phyloP scores from a whole-genome alignment of 2,113 vertebrate genomes.

The Phylloscopus trochilus region DNA sequence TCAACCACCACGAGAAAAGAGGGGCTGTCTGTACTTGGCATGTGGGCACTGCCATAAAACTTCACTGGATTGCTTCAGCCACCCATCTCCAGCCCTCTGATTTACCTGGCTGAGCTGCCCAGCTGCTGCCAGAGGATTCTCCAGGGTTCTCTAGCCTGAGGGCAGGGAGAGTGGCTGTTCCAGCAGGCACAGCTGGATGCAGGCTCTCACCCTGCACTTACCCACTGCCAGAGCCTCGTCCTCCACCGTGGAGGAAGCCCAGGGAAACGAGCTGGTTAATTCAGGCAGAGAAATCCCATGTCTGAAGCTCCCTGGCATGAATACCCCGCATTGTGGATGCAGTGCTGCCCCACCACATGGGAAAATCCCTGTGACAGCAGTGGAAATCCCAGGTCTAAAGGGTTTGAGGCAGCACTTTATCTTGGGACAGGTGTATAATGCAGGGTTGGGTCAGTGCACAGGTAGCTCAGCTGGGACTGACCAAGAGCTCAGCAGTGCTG shows the following conservation, averaged over 20 bases:
- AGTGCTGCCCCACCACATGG: neutral
- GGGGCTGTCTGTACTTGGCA: neutral
- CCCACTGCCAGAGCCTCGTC: neutral
- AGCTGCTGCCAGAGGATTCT: neutral
- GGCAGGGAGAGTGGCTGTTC: neutral
- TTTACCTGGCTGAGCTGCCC: neutral
- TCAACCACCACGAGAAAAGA: neutral
- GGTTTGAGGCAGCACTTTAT: neutral
- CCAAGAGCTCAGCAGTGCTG: neutral
- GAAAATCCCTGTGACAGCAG: slow-evolving; percentile 17
- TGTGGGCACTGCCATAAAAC: neutral
- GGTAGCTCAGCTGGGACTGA: neutral
- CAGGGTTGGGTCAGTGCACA: neutral
- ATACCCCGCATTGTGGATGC: neutral
- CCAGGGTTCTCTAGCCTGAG: neutral
- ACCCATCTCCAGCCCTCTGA: neutral
- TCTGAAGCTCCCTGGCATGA: neutral
- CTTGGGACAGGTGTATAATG: fast-evolving
- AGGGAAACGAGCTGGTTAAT: neutral
- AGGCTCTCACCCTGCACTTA: neutral
- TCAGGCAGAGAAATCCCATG: neutral
- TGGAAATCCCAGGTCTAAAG: neutral
- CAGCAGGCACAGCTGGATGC: neutral
- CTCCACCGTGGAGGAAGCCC: neutral
- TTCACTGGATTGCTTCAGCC: neutral